Conservation (phyloP, 2,888 invertebrate genomes). For the Drosophila tanythrix region DNA sequence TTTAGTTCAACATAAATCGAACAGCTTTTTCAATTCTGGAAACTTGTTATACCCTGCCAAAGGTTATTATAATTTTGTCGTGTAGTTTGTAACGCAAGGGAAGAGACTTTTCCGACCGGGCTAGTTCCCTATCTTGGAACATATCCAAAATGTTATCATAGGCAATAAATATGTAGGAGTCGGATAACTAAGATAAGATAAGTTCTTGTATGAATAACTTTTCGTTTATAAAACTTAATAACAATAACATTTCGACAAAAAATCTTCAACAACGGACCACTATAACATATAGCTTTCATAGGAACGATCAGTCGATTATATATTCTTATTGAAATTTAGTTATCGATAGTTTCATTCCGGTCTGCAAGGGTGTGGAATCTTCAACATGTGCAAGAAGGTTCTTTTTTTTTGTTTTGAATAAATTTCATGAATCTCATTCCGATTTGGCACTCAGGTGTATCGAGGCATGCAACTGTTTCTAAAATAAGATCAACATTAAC, state of each 20-base stretch:
- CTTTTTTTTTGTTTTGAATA: slow-evolving; percentile 3
- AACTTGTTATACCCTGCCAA: background rate
- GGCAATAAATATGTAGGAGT: background rate
- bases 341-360: background rate
- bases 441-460: slow-evolving; percentile 48
- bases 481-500: slow-evolving; percentile 47
- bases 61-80: background rate
- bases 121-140: background rate
- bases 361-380: background rate
- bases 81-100: background rate
- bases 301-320: background rate
- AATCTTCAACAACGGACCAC: background rate
- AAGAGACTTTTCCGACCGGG: background rate
- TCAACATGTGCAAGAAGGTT: background rate
- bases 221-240: background rate
- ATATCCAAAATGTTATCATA: background rate
- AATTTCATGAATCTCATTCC: slow-evolving; percentile 31
- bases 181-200: background rate
- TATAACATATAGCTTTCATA: background rate
- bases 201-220: background rate
- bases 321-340: background rate
- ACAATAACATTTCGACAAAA: background rate
- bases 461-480: slow-evolving; percentile 48
- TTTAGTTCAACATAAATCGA: slow-evolving; percentile 23
- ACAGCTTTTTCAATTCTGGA: background rate